Evolutionary conservation across 1,140 invertebrate genomes (phyloP), one percentile per base, ranked within the genome.

Genomic region (Brachionus calyciflorus): DNA sequence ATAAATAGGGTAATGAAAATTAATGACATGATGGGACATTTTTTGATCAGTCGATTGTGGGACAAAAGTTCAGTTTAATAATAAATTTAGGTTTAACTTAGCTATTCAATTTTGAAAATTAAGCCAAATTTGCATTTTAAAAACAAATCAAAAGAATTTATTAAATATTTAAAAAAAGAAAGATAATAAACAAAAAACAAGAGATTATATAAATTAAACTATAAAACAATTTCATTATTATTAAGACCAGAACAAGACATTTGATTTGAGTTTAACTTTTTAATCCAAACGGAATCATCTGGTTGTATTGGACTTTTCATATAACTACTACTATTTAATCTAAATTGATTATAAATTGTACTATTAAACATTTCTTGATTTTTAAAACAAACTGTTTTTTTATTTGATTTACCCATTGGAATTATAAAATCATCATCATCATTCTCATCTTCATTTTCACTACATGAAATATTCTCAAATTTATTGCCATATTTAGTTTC

Each of bases 161-260:
- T 3, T 60, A 5, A n/a, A n/a, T 40, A 26, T 17, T 17, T 1
- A 33, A 55, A 28, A 7, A 30, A 26, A 26, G 14, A 37, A 30
- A 60, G 7, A 28, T 30, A 24, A 24, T 7, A 26, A 17, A 3
- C 12, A 60, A 60, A 7, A 40, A 60, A 60, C 30, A 37, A 60
- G 37, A 60, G n/a, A n/a, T n/a, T 37, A 0, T 9, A 4, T 33
- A 9, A 65, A 65, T 21, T 28, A 21, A 65, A 17, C 14, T 44
- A 65, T 28, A 65, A 65, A 65, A 65, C 21, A 44, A 65, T 65
- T 65, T 65, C 60, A 24, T 44, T 41, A 41, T 65, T 44, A 37
- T 63, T 41, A 4, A 28, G 19, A 65, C 28, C 24, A 44, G 24
- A 44, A 26, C 41, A 21, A 65, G 41, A 19, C 24, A 44, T 26